Evolutionary conservation across 2,888 invertebrate species (phyloP), one percentile per base, ranked within the genome.

Genomic region (Rhopalosiphum nymphaeae): DNA sequence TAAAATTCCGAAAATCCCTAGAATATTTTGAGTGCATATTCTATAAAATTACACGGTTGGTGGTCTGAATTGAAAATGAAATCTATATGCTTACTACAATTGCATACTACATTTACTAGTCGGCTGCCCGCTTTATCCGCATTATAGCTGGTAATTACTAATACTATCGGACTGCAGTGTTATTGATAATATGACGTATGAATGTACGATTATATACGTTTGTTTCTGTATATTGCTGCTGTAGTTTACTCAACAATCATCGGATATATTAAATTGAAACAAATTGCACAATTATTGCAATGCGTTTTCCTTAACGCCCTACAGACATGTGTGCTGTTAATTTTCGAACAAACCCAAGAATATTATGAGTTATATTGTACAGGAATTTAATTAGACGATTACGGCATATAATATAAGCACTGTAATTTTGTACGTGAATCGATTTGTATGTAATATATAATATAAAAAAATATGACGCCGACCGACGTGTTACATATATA

Each of bases 1-100:
- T 88, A 53, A 92, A 88, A 92, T 88, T 88, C 88, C 88, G 42
- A 92, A 92, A 92, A 92, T 88, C 92, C 67, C 88, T 92, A 26
- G 92, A 92, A 92, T 87, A 87, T 87, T 87, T 42, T 46, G 16
- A 21, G n/a, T 44, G 85, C 91, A 44, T 85, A 29, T 56, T 25
- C 44, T 57, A 85, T 44, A 26, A n/a, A 46, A 57, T 29, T 49
- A 57, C 86, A 21, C 44, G 3, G 85, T 44, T 36, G 91, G 91
- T 91, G 91, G 91, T 91, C 91, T 36, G 44, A 42, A 49, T 49
- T 29, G 11, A 78, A 84, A 84, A 84, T 26, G 26, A 53, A 91
- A 78, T 36, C 46, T 67, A 13, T 87, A 49, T 26, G 25, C 2
- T 49, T 46, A 86, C 26, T 25, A 10, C 16, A 53, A 21, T 16